phyloP scores from a whole-genome alignment of 2,888 invertebrate species.

The Cephus sareptanus region DNA sequence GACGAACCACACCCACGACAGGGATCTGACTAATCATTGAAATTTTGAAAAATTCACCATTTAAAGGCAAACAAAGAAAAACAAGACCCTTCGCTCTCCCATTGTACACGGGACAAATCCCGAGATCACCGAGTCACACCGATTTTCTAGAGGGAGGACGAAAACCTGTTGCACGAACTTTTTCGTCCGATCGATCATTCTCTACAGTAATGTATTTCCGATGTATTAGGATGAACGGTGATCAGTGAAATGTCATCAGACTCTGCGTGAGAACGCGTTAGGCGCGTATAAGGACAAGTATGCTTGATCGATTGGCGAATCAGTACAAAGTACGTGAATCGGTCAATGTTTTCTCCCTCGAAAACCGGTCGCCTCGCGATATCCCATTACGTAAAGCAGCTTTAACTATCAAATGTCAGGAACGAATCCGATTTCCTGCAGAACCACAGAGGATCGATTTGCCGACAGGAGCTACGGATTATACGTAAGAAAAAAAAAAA shows the following conservation, averaged over 20 bases:
- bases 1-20: slow-evolving; percentile 7
- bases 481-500: background rate
- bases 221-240: background rate
- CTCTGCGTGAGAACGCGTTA: background rate
- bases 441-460: background rate
- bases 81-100: background rate
- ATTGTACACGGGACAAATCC: background rate
- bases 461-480: background rate
- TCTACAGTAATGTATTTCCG: background rate
- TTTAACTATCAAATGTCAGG: background rate
- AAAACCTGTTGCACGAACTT: background rate
- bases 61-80: background rate
- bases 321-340: background rate
- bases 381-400: background rate
- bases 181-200: background rate
- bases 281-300: background rate
- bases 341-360: slow-evolving; percentile 11
- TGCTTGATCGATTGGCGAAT: background rate
- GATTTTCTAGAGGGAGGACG: background rate
- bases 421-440: background rate
- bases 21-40: background rate
- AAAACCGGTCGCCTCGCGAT: slow-evolving; percentile 39
- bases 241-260: background rate
- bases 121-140: background rate
- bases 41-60: background rate